Evolutionary conservation across 2,888 invertebrate species (phyloP), one percentile per base, ranked within the genome.

Genomic region (Oxycera nigricornis): DNA sequence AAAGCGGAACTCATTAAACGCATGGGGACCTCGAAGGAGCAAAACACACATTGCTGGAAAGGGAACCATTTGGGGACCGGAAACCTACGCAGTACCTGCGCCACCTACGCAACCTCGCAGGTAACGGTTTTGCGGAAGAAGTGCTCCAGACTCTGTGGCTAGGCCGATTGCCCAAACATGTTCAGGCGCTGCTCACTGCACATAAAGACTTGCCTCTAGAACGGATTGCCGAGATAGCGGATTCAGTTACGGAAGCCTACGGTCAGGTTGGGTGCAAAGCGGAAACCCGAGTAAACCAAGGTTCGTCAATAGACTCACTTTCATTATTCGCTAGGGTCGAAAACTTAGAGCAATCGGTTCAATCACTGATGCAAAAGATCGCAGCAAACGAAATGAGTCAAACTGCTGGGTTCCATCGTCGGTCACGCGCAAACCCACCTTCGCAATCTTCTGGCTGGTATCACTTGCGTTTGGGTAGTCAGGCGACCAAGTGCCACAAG

Each of bases 191-290:
- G 39, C 39, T 39, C 9, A 14, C 0, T 1, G 39, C 39, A 14
- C 39, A 52, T 35, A 61, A 70, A 17, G 62, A 39, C 39, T 39
- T 39, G 14, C 39, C n/a, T n/a, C n/a, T n/a, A n/a, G n/a, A n/a
- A 39, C 7, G 39, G 39, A 39, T 39, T 41, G 14, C 57, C 2
- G 72, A 50, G 1, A 59, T 62, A 6, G 4, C 61, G n/a, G n/a
- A n/a, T 11, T n/a, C n/a, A n/a, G n/a, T n/a, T n/a, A 30, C 72
- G 3, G 72, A 74, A 46, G 7, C 72, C 9, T 46, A 59, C 17
- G 50, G 39, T 24, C 31, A 26, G 20, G 52, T 70, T 14, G 70
- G 50, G n/a, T 46, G 57, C 14, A 72, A 52, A 9, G 24, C 52
- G 24, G 1, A 39, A 39, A 39, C 39, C 39, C 39, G 14, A 14